Base-by-base conservation (phyloP, 2,113 vertebrate genomes). In the Gymnorhina tibicen region DNA sequence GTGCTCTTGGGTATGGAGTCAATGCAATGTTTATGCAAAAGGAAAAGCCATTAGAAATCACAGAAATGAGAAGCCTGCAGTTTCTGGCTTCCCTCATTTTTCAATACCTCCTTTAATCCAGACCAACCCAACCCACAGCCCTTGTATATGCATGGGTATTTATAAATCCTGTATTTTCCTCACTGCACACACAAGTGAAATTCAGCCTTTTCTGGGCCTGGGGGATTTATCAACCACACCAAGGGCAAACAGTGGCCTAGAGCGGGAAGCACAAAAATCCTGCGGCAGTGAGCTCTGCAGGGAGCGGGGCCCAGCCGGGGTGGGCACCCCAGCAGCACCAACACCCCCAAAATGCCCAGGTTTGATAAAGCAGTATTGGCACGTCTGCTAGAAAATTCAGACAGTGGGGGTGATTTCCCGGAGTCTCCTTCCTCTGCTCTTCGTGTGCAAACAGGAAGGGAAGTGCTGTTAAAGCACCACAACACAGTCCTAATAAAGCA, bases 41-140 rank as follows among this genome's bases (percentile, higher is more conserved):
- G 96, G 96, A 95, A 97, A 97, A 97, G 92, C 93, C 92, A 96
- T 96, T 91, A 97, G 90, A 96, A 95, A 52, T 94, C 90, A 89
- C 76, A 81, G 88, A 84, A 96, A 95, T 85, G 93, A 95, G 96
- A 89, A 96, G 91, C 88, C 93, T 82, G 95, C 93, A 95, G 95
- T 94, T 96, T 92, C 90, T 97, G 95, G 93, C 92, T 96, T 94
- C 90, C 90, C 85, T 96, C 83, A 84, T 86, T 96, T 94, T 96
- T 97, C 95, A 96, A 97, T 97, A 96, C 93, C 86, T 96, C 88
- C 96, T 97, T 96, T 96, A 97, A 96, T 96, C 80, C 95, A 96
- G 95, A 84, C 52, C 91, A 96, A 89, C 95, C 92, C 88, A 96
- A 75, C 91, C 91, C 95, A 85, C 91, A 96, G 88, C 60, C 84